Conservation (phyloP, 2,888 invertebrate species). For the Drosophila algonquin region DNA sequence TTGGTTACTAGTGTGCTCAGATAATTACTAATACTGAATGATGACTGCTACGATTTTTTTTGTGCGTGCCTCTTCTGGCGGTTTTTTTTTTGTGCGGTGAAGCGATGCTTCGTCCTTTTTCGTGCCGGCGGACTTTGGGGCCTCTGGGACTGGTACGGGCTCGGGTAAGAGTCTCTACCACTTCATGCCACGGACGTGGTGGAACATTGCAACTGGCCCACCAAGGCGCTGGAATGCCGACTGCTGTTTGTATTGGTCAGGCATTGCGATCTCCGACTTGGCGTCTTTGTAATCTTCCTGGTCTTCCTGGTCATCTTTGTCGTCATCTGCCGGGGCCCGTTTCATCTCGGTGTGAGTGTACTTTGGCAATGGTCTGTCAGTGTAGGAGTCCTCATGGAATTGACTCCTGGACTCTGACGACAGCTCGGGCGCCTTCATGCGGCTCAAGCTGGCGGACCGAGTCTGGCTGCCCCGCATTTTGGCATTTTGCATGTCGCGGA, state of each 20-base stretch:
- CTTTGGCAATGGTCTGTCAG: background rate
- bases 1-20: background rate
- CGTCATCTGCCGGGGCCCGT: too few relatives aligned
- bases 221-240: slow-evolving; percentile 50
- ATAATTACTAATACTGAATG: background rate
- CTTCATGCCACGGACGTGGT: background rate
- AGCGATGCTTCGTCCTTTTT: too few relatives aligned
- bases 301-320: background rate
- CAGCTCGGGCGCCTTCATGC: background rate
- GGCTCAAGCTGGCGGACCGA: background rate
- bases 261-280: slow-evolving; percentile 12
- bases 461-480: background rate
- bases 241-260: slow-evolving; percentile 31
- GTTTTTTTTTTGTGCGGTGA: too few relatives aligned
- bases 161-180: background rate
- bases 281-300: background rate
- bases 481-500: background rate
- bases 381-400: background rate
- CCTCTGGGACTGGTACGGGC: background rate
- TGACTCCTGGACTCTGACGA: background rate
- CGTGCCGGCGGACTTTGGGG: too few relatives aligned
- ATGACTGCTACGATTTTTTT: background rate
- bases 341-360: background rate
- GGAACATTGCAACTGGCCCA: slow-evolving; percentile 5
- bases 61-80: too few relatives aligned